Conservation (phyloP, 2,888 invertebrate genomes). For the Carterocephalus palaemon region DNA sequence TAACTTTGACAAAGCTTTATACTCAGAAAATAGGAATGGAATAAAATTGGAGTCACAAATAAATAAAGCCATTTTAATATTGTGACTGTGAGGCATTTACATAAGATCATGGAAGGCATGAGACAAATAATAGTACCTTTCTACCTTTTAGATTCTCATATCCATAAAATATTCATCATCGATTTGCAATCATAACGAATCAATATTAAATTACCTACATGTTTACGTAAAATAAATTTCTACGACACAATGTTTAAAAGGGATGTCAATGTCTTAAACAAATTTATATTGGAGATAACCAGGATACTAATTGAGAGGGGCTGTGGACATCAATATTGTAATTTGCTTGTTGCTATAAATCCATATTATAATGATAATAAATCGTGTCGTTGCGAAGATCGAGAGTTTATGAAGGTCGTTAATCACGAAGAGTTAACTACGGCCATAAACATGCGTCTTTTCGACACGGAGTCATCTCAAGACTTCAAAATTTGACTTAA, state of each 20-base stretch:
- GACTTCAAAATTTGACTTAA: neutral
- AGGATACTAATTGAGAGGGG: constrained; percentile 15
- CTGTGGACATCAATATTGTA: constrained; percentile 30
- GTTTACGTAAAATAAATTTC: constrained; percentile 3
- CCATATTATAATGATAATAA: constrained; percentile 29
- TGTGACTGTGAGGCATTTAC: too few relatives aligned
- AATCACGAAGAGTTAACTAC: constrained; percentile 30
- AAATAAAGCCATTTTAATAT: too few relatives aligned
- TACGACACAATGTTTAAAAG: constrained; percentile 9
- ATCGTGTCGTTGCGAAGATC: constrained; percentile 29
- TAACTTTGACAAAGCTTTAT: constrained; percentile 11
- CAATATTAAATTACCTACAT: constrained; percentile 2
- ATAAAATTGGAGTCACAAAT: neutral
- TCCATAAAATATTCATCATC: too few relatives aligned
- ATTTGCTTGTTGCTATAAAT: constrained; percentile 32
- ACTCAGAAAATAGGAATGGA: neutral
- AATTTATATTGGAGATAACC: constrained; percentile 8
- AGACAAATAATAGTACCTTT: too few relatives aligned
- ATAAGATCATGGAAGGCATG: too few relatives aligned
- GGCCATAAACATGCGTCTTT: constrained; percentile 25
- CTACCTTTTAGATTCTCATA: too few relatives aligned
- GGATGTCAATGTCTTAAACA: constrained; percentile 6
- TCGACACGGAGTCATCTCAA: constrained; percentile 2
- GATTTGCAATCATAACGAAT: too few relatives aligned
- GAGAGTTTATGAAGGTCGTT: constrained; percentile 26